phyloP scores from a whole-genome alignment of 2,113 vertebrate species.

The Chiloscyllium plagiosum region DNA sequence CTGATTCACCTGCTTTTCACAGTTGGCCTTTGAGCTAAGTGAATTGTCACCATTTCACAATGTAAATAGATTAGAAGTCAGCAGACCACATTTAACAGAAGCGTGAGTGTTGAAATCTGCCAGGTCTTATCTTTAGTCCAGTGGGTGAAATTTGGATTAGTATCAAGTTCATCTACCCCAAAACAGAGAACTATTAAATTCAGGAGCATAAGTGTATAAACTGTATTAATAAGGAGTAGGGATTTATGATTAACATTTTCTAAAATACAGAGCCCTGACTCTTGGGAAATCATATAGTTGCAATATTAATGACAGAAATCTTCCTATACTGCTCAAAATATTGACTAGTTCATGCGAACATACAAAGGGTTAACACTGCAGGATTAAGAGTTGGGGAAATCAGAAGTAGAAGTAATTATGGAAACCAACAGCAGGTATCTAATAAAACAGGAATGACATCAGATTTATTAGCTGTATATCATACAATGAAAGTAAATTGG shows the following conservation, averaged over 20 bases:
- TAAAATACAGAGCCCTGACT: not conserved
- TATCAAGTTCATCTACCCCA: not conserved
- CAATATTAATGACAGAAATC: not conserved
- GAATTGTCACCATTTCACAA: not conserved
- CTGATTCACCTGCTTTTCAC: not conserved
- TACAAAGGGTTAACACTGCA: not conserved
- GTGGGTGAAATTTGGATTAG: not conserved
- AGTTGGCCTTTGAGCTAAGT: not conserved
- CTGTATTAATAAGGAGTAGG: not conserved
- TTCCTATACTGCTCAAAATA: not conserved
- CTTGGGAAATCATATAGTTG: not conserved
- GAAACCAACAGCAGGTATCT: not conserved
- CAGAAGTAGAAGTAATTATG: not conserved
- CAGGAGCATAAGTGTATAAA: not conserved
- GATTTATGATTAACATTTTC: not conserved
- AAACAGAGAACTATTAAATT: not conserved
- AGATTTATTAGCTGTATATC: conserved; percentile 8
- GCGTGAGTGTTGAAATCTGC: not conserved
- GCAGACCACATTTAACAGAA: not conserved
- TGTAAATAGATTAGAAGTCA: not conserved
- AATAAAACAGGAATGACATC: not conserved
- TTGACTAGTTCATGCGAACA: not conserved
- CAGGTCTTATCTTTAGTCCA: not conserved
- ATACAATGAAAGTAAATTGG: conserved; percentile 15
- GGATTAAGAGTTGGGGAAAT: not conserved